Evolutionary conservation across 2,797 vertebrate genomes (phyloP), one percentile per base, ranked within the genome.

Genomic region (Botia kubotai): DNA sequence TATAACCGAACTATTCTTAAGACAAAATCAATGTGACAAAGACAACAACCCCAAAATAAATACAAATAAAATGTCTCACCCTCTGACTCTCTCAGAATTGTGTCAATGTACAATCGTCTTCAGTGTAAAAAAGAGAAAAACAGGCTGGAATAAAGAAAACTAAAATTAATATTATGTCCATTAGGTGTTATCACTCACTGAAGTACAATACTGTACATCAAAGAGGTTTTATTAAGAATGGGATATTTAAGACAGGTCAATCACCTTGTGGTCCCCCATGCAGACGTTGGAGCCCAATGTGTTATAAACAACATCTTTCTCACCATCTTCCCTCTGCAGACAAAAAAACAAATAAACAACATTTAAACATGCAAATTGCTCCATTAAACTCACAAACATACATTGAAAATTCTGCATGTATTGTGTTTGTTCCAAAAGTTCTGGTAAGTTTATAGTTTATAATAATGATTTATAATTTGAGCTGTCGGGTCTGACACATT

Each of bases 191-290:
- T 72, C n/a, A 79, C 7, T 71, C 0, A 36, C 2, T 52, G 5
- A 33, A 33, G 33, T 33, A 33, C 33, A 3, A 33, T 33, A 33
- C 33, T 5, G 33, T 33, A 10, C 14, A 46, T 43, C 29, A 4
- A 6, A 29, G n/a, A 6, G 0, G 17, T 62, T 19, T 65, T 0
- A 8, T 39, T 43, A 7, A 39, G 16, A 21, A 23, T 8, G 23
- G 3, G n/a, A 53, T 36, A 55, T 65, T 43, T 55, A 16, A 26
- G 17, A 65, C 13, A n/a, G 10, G 39, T 66, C 8, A 4, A 36
- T 87, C 90, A 96, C 95, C 94, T 96, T 96, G 84, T 96, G 95
- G 90, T 96, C 95, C 79, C 95, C 95, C 95, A 95, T 96, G 52
- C 95, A 96, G 82, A 95, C 90, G 2, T 92, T 90, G 14, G 92